Evolutionary conservation across 1,140 invertebrate species (phyloP).

Genomic region (Scaptomyza graminum): DNA sequence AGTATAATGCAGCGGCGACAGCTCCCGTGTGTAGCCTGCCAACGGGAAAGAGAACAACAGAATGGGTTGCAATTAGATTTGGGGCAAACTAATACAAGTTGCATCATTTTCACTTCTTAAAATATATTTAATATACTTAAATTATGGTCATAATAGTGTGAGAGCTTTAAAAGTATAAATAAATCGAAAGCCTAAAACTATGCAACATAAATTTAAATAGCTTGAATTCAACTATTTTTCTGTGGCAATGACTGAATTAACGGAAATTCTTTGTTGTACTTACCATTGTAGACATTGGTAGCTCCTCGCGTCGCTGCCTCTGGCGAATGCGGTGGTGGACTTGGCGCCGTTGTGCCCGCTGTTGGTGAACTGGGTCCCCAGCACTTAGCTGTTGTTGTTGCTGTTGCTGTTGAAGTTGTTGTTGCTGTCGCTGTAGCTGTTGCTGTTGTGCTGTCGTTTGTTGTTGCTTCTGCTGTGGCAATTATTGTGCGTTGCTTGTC

Average conservation of each 20-base stretch:
- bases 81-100: background rate
- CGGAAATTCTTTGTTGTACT: no score
- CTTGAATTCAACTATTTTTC: background rate
- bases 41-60: background rate
- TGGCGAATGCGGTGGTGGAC: slow-evolving; percentile 87
- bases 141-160: no score
- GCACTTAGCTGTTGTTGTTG: slow-evolving; percentile 85
- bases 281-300: slow-evolving; percentile 88
- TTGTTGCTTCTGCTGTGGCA: slow-evolving; percentile 70
- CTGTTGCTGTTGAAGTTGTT: slow-evolving; percentile 62
- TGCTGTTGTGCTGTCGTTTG: slow-evolving; percentile 65
- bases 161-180: background rate
- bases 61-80: slow-evolving; percentile 5
- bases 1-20: slow-evolving; percentile 87
- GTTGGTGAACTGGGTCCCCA: slow-evolving; percentile 90
- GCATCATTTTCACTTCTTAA: no score
- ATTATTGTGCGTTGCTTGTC: slow-evolving; percentile 84
- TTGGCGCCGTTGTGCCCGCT: slow-evolving; percentile 89
- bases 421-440: slow-evolving; percentile 44
- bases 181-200: background rate
- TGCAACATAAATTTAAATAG: slow-evolving; percentile 1
- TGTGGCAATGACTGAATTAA: background rate
- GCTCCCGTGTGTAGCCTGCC: slow-evolving; percentile 86
- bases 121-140: no score
- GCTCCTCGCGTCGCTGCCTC: slow-evolving; percentile 85